Percentiles rank a stretch among this genome's conserved stretches.
Evolutionary conservation across 2,113 vertebrate genomes (phyloP).

Genomic region (Solea senegalensis): DNA sequence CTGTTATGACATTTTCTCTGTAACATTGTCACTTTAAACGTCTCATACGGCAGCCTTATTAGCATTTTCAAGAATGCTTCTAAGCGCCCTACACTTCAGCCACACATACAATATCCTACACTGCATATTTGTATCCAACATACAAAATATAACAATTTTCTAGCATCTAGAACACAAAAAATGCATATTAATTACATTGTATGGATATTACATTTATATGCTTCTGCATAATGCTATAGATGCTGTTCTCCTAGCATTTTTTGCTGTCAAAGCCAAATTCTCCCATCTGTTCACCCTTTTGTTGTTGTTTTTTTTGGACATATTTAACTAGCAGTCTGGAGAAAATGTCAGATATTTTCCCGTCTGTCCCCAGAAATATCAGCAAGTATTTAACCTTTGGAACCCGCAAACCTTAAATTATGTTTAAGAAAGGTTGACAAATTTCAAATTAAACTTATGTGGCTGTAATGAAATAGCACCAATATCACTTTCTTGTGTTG

Average conservation of each 20-base stretch:
- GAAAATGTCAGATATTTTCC: slow-evolving; percentile 10
- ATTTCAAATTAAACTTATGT: not conserved
- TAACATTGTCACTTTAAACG: slow-evolving; percentile 26
- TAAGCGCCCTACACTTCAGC: not conserved
- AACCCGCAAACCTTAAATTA: not conserved
- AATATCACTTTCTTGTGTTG: not conserved
- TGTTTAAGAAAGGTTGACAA: not conserved
- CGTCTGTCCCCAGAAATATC: not conserved
- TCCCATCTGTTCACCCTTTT: not conserved
- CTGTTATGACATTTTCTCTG: slow-evolving; percentile 20
- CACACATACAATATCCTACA: slow-evolving; percentile 3
- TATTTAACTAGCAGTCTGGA: not conserved
- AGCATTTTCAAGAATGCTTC: slow-evolving; percentile 36
- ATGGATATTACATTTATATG: not conserved
- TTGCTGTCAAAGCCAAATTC: not conserved
- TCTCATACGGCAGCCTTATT: slow-evolving; percentile 21
- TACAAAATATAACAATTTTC: not conserved
- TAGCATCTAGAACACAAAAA: not conserved
- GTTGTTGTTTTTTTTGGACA: not conserved
- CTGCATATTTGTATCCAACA: not conserved
- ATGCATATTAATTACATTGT: not conserved
- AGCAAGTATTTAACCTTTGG: not conserved
- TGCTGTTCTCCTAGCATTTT: not conserved
- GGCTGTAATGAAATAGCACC: not conserved
- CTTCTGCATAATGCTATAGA: not conserved